Percentiles rank a stretch among this genome's conserved stretches.
Evolutionary conservation across 2,797 vertebrate species (phyloP).

Genomic region (Helicolenus hilgendorfi): DNA sequence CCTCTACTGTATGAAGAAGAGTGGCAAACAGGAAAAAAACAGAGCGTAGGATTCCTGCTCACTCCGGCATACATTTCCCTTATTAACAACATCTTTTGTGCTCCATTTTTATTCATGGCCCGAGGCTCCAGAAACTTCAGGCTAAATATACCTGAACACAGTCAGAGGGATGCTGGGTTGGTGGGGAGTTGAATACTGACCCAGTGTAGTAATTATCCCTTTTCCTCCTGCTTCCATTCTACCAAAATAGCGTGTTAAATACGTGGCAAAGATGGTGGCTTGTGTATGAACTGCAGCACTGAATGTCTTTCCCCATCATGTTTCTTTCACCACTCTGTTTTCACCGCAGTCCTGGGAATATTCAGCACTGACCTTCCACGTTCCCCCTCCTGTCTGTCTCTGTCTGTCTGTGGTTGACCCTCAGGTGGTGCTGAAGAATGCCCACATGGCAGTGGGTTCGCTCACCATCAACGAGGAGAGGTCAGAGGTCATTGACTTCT

Average conservation of each 20-base stretch:
- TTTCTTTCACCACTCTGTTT: neutral
- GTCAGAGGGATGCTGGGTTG: neutral
- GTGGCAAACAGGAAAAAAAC: conserved; percentile 17
- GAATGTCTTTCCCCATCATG: neutral
- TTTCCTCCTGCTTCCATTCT: neutral
- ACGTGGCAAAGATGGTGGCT: neutral
- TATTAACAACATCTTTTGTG: conserved; percentile 67
- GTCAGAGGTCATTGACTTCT: conserved; percentile 98
- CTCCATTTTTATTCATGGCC: conserved; percentile 74
- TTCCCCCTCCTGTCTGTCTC: neutral
- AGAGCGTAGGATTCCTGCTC: conserved; percentile 43
- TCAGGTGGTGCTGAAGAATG: conserved; percentile 96
- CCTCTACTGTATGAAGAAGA: conserved; percentile 33
- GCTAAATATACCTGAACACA: conserved; percentile 82
- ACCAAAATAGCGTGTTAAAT: neutral
- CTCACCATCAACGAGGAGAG: conserved; percentile 99
- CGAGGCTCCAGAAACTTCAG: conserved; percentile 53
- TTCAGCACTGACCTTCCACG: conserved; percentile 9
- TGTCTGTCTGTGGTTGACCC: conserved; percentile 22
- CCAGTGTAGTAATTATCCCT: conserved; percentile 52
- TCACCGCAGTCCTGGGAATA: neutral
- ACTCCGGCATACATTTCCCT: conserved; percentile 58
- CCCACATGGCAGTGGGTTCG: conserved; percentile 98
- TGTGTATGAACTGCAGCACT: neutral
- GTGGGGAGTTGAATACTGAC: conserved; percentile 35